Percentiles rank a stretch among this genome's conserved stretches.
Evolutionary conservation across 92 coral and sea anemone species (phyloP).

Genomic region (Scolanthus callimorphus): DNA sequence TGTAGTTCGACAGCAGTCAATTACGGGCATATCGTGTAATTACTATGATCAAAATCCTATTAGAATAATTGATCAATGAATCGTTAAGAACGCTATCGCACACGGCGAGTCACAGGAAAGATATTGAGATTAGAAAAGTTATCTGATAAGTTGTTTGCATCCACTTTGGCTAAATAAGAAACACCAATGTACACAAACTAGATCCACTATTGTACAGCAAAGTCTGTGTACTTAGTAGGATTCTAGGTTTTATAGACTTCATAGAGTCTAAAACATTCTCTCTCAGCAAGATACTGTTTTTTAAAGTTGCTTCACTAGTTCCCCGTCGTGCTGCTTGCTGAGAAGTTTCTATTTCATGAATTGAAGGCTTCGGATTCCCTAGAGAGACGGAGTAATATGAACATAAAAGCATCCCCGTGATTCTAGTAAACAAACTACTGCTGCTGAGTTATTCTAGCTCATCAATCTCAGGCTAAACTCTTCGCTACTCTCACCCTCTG

Average conservation of each 20-base stretch:
- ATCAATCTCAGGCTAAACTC: too few species aligned
- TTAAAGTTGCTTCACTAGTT: slow-evolving; percentile 2
- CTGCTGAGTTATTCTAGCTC: too few species aligned
- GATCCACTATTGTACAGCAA: background rate
- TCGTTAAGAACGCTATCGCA: background rate
- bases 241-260: background rate
- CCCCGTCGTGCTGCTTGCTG: slow-evolving; percentile 12
- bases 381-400: too few species aligned
- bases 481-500: background rate
- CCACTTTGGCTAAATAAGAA: background rate
- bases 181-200: background rate
- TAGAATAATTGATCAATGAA: background rate
- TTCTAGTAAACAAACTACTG: too few species aligned
- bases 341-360: background rate
- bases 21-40: background rate
- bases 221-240: too few species aligned
- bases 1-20: slow-evolving; percentile 1
- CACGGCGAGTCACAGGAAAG: background rate
- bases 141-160: background rate
- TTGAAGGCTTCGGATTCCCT: background rate
- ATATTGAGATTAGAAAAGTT: background rate
- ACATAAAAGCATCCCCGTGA: too few species aligned
- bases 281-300: background rate
- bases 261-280: background rate
- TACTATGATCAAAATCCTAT: background rate